A percentile compares a stretch with the other conserved stretches of the same genome.
Conservation (phyloP, 2,888 invertebrate species). For the Leptinotarsa tumamoca region DNA sequence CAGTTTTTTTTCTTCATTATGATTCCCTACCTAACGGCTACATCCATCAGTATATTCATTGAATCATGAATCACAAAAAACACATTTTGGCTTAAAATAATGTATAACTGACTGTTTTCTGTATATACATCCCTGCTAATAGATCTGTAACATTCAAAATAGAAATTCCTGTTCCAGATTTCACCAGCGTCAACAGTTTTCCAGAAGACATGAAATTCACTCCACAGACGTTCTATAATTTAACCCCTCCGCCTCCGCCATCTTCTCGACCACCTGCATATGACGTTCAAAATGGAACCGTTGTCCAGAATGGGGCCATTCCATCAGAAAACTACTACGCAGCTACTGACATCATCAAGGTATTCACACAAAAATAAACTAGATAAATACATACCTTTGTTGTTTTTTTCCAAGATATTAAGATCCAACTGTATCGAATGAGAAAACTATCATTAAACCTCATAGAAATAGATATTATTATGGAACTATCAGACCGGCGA, state of each 20-base stretch:
- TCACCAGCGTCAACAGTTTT: conserved; percentile 71
- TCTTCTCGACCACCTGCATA: conserved; percentile 66
- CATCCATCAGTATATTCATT: too few species aligned
- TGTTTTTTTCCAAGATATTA: too few species aligned
- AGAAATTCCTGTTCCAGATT: conserved; percentile 65
- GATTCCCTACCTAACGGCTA: too few species aligned
- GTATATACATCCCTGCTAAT: not conserved
- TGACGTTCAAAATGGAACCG: conserved; percentile 65
- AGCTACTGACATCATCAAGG: conserved; percentile 82
- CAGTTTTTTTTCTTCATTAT: too few species aligned
- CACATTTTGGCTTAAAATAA: too few species aligned
- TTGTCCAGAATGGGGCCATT: conserved; percentile 60
- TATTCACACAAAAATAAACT: conserved; percentile 52
- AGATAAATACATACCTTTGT: too few species aligned
- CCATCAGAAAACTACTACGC: conserved; percentile 78
- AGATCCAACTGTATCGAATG: too few species aligned
- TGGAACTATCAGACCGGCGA: too few species aligned
- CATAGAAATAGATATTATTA: too few species aligned
- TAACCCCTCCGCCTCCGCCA: conserved; percentile 68
- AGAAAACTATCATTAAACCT: too few species aligned
- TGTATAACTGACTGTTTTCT: too few species aligned
- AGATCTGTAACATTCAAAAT: conserved; percentile 13
- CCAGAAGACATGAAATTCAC: conserved; percentile 70
- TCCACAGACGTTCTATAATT: conserved; percentile 68
- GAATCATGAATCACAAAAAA: not conserved